These are phyloP conservation scores for Xestia ashworthii DNA, from an alignment of 2,888 invertebrate genomes.

Conservation along the genomic window DNA sequence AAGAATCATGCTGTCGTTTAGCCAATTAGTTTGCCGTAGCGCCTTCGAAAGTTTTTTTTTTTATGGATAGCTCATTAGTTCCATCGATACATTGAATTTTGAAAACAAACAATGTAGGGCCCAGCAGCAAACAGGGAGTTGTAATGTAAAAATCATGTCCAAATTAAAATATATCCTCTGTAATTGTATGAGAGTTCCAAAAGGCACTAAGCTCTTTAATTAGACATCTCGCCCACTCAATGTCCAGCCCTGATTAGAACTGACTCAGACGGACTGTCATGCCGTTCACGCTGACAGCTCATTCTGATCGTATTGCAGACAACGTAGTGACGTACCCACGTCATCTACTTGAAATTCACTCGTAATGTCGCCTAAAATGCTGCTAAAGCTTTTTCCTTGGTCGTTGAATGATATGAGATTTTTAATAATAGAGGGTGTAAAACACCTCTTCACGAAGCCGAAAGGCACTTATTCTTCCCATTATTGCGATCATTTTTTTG, in stretches of 20 bases:
- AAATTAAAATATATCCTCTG: not conserved
- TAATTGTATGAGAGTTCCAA: not conserved
- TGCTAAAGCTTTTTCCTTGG: not conserved
- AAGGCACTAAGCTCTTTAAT: constrained; percentile 1
- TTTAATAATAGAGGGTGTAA: too few species aligned
- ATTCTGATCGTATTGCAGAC: constrained; percentile 4
- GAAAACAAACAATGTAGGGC: not conserved
- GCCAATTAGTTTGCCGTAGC: too few species aligned
- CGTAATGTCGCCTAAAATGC: not conserved
- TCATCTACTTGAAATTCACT: constrained; percentile 4
- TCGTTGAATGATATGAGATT: not conserved
- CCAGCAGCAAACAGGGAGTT: too few species aligned
- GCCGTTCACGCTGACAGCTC: constrained; percentile 4
- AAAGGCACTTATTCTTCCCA: too few species aligned
- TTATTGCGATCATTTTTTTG: too few species aligned
- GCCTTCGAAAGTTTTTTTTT: not conserved
- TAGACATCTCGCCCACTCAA: constrained; percentile 16
- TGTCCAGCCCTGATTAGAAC: constrained; percentile 29
- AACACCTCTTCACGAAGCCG: too few species aligned
- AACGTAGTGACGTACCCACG: constrained; percentile 7
- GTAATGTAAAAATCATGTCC: not conserved
- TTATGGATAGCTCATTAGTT: not conserved
- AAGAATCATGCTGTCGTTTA: not conserved
- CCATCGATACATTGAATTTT: not conserved
- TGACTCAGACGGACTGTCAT: constrained; percentile 31